A percentile compares a stretch with the other conserved stretches of the same genome.
phyloP scores from a whole-genome alignment of 1,140 invertebrate species.

The Drosophila sp. region DNA sequence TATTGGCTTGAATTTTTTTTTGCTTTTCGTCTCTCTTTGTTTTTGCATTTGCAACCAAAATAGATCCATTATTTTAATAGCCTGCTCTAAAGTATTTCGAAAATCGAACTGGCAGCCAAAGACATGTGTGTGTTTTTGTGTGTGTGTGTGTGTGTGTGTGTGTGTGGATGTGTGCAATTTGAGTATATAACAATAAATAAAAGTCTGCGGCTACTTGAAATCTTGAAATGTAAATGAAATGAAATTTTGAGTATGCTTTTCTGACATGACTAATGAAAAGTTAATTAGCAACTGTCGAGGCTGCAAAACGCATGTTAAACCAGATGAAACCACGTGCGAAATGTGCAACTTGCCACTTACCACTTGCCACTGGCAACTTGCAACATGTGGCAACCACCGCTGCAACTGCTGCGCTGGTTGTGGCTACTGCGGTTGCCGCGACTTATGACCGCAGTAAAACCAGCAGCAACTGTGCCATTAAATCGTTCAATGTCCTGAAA shows the following conservation, averaged over 20 bases:
- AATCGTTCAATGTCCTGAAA: neutral
- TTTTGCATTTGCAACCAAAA: constrained; percentile 63
- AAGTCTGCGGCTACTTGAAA: no score
- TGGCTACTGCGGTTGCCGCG: constrained; percentile 26
- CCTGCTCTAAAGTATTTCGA: constrained; percentile 78
- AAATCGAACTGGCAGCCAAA: constrained; percentile 56
- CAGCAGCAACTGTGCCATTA: constrained; percentile 52
- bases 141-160: neutral
- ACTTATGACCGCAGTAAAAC: constrained; percentile 63
- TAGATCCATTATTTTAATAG: constrained; percentile 82
- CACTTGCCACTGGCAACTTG: constrained; percentile 22
- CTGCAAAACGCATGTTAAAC: constrained; percentile 18
- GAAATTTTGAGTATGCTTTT: constrained; percentile 51
- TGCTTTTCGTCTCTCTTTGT: constrained; percentile 9
- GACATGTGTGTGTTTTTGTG: constrained; percentile 3
- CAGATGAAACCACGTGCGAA: constrained; percentile 26
- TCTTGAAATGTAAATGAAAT: constrained; percentile 50
- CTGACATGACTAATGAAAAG: constrained; percentile 70
- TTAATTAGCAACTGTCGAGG: constrained; percentile 64
- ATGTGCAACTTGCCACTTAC: constrained; percentile 31
- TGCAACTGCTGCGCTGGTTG: constrained; percentile 1
- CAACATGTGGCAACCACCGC: constrained; percentile 10
- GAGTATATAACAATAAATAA: no score
- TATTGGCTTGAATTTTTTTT: constrained; percentile 35
- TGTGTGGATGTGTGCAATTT: neutral